A percentile compares a stretch with the other conserved stretches of the same genome.
phyloP scores from a whole-genome alignment of 1,140 invertebrate genomes.

The Fopius arisanus region DNA sequence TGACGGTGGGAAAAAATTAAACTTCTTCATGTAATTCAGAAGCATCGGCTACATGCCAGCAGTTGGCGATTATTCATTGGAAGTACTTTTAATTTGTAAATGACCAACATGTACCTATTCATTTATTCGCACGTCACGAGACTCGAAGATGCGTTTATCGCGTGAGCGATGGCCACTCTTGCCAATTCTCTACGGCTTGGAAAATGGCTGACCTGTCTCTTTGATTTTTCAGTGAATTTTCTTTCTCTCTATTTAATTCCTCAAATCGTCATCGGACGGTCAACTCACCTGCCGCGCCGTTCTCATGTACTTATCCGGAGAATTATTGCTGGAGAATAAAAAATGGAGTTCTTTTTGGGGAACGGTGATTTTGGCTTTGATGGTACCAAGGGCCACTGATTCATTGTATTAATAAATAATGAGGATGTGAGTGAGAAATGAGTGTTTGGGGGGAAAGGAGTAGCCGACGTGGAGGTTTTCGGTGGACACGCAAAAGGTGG shows the following conservation, averaged over 20 bases:
- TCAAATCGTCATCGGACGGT: neutral
- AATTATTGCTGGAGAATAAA: slow-evolving; percentile 21
- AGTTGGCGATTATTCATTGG: slow-evolving; percentile 42
- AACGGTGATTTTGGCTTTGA: neutral
- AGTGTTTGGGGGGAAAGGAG: neutral
- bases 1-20: neutral
- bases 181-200: slow-evolving; percentile 1
- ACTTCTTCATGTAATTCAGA: slow-evolving; percentile 9
- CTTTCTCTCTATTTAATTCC: neutral
- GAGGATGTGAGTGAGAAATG: slow-evolving; percentile 14
- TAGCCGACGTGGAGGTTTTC: neutral
- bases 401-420: slow-evolving; percentile 12
- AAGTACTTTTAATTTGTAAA: slow-evolving; percentile 54
- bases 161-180: slow-evolving; percentile 29
- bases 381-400: neutral
- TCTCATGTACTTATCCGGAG: slow-evolving; percentile 3
- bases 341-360: neutral
- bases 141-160: slow-evolving; percentile 32
- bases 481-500: slow-evolving; percentile 41
- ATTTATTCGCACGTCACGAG: slow-evolving; percentile 30
- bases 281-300: slow-evolving; percentile 7
- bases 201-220: slow-evolving; percentile 16
- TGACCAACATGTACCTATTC: slow-evolving; percentile 39
- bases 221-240: slow-evolving; percentile 19
- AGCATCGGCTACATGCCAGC: neutral